phyloP scores from a whole-genome alignment of 2,797 vertebrate genomes.

The Notoglanidium macrostoma region DNA sequence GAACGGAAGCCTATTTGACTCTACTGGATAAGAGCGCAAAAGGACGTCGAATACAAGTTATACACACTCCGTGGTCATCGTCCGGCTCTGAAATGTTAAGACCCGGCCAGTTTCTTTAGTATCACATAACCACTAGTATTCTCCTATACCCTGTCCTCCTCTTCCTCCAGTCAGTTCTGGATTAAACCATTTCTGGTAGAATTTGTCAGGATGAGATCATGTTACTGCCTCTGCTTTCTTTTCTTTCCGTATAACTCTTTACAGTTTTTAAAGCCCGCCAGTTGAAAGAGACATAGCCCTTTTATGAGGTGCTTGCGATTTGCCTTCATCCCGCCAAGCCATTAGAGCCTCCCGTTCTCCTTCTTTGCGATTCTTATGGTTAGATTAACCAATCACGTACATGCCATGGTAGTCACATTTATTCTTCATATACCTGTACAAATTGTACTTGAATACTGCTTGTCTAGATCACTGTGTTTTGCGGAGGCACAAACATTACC shows the following conservation, averaged over 20 bases:
- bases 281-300: neutral
- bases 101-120: neutral
- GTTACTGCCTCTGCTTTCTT: neutral
- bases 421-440: neutral
- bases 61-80: neutral
- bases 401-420: neutral
- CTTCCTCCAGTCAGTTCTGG: neutral
- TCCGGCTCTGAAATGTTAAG: neutral
- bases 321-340: constrained; percentile 38
- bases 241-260: neutral
- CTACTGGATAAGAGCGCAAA: neutral
- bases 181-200: neutral
- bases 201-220: neutral
- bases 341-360: constrained; percentile 30
- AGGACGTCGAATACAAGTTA: no score
- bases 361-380: constrained; percentile 41
- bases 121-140: neutral
- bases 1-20: neutral
- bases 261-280: neutral
- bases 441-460: neutral
- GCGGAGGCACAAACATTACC: no score
- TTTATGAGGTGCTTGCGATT: constrained; percentile 1
- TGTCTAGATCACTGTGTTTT: neutral
- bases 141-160: neutral
- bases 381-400: neutral